Evolutionary conservation across 2,797 vertebrate genomes (phyloP), one percentile per base, ranked within the genome.

Genomic region (Propithecus deckenii): DNA sequence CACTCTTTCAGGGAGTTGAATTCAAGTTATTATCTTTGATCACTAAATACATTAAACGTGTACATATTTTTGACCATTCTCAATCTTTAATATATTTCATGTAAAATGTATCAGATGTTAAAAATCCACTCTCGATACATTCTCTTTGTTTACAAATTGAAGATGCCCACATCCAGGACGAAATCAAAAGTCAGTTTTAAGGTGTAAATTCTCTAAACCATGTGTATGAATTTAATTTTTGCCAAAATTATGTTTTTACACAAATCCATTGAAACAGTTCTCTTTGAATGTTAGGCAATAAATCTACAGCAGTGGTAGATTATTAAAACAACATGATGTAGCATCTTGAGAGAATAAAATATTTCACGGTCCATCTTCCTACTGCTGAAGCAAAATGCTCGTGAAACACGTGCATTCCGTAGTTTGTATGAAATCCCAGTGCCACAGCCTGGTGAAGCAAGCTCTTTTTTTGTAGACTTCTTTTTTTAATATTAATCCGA

Each of bases 271-370:
- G 87, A 80, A 94, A 75, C 69, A 91, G 32, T 83, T 80, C 52
- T 59, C 85, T 96, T 87, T 93, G 83, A 65, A 88, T 89, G 79
- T 78, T 52, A 43, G 41, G 93, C 86, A 95, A 38, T 65, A 69
- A 67, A 72, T 92, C 91, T 92, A 95, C 71, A 92, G 74, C 88
- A 38, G 46, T 30, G 59, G 65, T 35, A 67, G 50, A 61, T 96
- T 93, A 93, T 94, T 97, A 96, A 89, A 96, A 89, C 69, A 91
- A 22, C 76, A 89, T 94, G 67, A 61, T 12, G 46, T 65, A 78
- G 63, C 91, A 83, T 94, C 89, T 97, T 90, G 80, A 97, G 90
- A 96, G 96, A 95, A 96, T 96, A 92, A 95, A 91, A 96, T 41
- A 61, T 85, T 93, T 95, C 83, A 41, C 74, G 0, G 6, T 71